Evolutionary conservation across 2,797 vertebrate genomes (phyloP).

Genomic region (Sebastes miniatus): DNA sequence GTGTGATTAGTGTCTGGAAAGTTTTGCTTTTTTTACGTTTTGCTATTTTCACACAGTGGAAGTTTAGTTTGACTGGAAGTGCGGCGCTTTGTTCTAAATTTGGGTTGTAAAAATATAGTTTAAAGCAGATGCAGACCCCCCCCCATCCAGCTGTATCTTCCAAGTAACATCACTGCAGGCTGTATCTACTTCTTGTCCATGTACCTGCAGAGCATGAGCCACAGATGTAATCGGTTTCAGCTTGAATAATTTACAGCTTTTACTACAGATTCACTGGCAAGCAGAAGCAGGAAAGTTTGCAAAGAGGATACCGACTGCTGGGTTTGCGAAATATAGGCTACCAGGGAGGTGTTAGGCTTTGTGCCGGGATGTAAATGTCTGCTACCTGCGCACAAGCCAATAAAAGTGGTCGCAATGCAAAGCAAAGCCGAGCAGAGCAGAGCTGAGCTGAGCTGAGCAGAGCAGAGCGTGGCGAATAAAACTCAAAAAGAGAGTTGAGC

Average conservation of each 20-base stretch:
- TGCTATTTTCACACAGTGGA: neutral
- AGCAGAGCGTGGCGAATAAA: neutral
- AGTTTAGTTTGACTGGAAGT: neutral
- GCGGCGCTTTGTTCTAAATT: constrained; percentile 20
- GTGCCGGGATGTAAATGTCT: neutral
- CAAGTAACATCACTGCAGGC: neutral
- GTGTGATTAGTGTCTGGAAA: constrained; percentile 18
- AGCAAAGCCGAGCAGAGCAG: neutral
- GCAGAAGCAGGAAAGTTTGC: constrained; percentile 24
- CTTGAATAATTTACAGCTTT: constrained; percentile 57
- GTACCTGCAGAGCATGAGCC: constrained; percentile 35
- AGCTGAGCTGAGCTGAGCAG: neutral
- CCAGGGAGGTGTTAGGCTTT: constrained; percentile 5
- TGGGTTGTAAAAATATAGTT: neutral
- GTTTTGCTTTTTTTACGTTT: neutral
- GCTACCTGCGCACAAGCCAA: neutral
- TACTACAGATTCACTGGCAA: constrained; percentile 17
- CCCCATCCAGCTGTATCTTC: neutral
- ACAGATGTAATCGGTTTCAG: constrained; percentile 46
- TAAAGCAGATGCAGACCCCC: neutral
- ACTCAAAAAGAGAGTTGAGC: neutral
- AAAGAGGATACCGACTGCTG: constrained; percentile 10
- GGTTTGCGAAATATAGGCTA: constrained; percentile 22
- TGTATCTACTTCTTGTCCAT: neutral
- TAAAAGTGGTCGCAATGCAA: neutral